phyloP scores from a whole-genome alignment of 1,140 invertebrate genomes.

The Hyles vespertilio region DNA sequence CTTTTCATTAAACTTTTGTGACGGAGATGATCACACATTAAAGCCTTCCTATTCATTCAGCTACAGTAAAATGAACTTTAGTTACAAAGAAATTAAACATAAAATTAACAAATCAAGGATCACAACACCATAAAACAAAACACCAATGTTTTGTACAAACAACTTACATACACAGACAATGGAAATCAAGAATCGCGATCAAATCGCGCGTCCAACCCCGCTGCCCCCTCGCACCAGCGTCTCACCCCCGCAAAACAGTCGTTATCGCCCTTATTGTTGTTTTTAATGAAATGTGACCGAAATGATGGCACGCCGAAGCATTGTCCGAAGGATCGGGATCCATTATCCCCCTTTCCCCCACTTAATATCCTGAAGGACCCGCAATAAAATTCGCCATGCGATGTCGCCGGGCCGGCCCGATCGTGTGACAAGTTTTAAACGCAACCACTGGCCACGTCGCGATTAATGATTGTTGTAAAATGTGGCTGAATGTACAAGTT shows the following conservation, averaged over 20 bases:
- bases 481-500: too few species aligned
- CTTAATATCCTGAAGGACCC: slow-evolving; percentile 43
- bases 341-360: slow-evolving; percentile 38
- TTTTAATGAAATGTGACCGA: slow-evolving; percentile 54
- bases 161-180: neutral
- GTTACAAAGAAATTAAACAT: slow-evolving; percentile 5
- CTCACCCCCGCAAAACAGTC: slow-evolving; percentile 20
- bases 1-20: too few species aligned
- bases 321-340: slow-evolving; percentile 38
- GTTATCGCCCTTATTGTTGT: slow-evolving; percentile 49
- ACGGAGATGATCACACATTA: too few species aligned
- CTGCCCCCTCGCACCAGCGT: slow-evolving; percentile 1
- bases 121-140: neutral
- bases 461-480: neutral
- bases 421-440: slow-evolving; percentile 33
- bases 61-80: too few species aligned
- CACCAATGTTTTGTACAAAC: neutral
- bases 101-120: neutral
- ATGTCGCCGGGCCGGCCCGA: slow-evolving; percentile 20
- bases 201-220: slow-evolving; percentile 5
- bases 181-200: slow-evolving; percentile 22
- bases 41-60: too few species aligned
- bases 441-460: slow-evolving; percentile 12
- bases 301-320: slow-evolving; percentile 37
- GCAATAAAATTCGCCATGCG: slow-evolving; percentile 39